phyloP scores from a whole-genome alignment of 37 sponge, comb jelly and placozoan species.

The Spongilla lacustris region DNA sequence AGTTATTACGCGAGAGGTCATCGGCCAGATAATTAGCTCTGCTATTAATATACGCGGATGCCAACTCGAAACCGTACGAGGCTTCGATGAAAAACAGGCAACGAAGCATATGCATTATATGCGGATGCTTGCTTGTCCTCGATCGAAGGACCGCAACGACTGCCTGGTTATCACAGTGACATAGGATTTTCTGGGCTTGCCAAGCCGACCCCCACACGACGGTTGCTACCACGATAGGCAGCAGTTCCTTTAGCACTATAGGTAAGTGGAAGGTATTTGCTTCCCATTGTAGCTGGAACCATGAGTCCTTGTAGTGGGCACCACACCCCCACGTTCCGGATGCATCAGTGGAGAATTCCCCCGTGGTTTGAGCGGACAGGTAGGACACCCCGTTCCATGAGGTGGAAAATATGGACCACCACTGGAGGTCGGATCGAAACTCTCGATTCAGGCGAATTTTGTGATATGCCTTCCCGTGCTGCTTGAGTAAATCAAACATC shows the following conservation, averaged over 20 bases:
- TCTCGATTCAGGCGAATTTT: conserved; percentile 48
- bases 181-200: not conserved
- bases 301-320: conserved; percentile 12
- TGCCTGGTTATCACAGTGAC: conserved; percentile 10
- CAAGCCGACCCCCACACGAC: not conserved
- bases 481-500: conserved; percentile 22
- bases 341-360: conserved; percentile 21
- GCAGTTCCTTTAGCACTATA: not conserved
- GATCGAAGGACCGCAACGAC: not conserved
- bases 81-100: conserved; percentile 12
- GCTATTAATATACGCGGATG: not conserved
- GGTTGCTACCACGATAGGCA: not conserved
- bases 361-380: too few species aligned
- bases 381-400: conserved; percentile 54
- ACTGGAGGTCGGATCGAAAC: conserved; percentile 19
- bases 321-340: conserved; percentile 9
- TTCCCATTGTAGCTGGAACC: not conserved
- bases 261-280: not conserved
- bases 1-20: conserved; percentile 2
- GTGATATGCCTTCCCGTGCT: conserved; percentile 20
- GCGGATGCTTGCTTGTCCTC: not conserved
- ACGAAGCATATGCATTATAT: conserved; percentile 18
- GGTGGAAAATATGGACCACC: not conserved
- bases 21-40: conserved; percentile 9
- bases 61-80: not conserved